phyloP scores from a whole-genome alignment of 2,113 vertebrate species.

The Ranitomeya variabilis region DNA sequence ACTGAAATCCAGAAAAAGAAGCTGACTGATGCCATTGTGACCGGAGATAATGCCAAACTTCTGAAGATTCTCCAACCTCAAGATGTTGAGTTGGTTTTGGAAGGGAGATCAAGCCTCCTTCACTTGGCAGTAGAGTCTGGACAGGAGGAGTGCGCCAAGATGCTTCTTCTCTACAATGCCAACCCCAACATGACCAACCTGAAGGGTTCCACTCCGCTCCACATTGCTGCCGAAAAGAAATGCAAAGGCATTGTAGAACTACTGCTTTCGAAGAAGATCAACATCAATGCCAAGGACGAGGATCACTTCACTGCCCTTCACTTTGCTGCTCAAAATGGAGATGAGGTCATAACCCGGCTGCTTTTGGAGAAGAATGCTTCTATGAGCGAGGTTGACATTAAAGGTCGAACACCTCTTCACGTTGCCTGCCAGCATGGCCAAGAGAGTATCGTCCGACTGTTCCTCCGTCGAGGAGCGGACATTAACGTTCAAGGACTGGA shows the following conservation, averaged over 20 bases:
- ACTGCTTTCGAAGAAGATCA: conserved; percentile 86
- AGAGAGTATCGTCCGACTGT: conserved; percentile 86
- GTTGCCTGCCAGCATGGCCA: conserved; percentile 94
- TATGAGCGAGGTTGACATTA: conserved; percentile 82
- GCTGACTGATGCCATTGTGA: conserved; percentile 86
- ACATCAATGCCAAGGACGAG: conserved; percentile 89
- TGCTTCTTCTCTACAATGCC: conserved; percentile 91
- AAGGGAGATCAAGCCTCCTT: conserved; percentile 84
- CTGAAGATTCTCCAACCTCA: conserved; percentile 99
- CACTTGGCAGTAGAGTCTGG: conserved; percentile 84
- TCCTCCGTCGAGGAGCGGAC: conserved; percentile 83
- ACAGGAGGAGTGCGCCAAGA: conserved; percentile 94
- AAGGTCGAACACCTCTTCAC: conserved; percentile 90
- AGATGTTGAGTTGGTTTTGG: conserved; percentile 89
- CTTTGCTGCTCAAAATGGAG: conserved; percentile 90
- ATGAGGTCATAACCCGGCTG: conserved; percentile 85
- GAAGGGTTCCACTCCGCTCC: conserved; percentile 87
- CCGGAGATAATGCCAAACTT: conserved; percentile 86
- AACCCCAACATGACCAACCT: conserved; percentile 85
- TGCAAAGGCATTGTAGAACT: conserved; percentile 84
- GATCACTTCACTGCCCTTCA: conserved; percentile 96
- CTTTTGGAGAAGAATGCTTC: conserved; percentile 84
- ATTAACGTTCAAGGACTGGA: conserved; percentile 82
- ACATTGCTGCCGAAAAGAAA: conserved; percentile 85
- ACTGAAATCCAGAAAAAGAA: conserved; percentile 89